Base-by-base conservation (phyloP, 2,888 invertebrate species). In the Caenorhabditis panamensis region DNA sequence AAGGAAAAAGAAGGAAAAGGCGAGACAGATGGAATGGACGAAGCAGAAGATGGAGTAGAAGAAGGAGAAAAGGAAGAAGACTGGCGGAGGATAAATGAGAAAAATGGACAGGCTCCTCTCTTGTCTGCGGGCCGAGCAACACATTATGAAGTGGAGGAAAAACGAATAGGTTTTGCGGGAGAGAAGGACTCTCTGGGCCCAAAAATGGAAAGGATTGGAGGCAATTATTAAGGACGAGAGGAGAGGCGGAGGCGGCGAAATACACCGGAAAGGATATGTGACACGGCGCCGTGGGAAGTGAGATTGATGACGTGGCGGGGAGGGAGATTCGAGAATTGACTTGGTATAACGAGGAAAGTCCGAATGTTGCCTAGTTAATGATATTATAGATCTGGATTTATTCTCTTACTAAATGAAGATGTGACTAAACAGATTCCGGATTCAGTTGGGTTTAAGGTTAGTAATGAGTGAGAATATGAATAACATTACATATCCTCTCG, bases 11-110 rank as follows among this genome's bases (percentile, higher is more conserved):
- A 37, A 54, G 61, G 59, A 49, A 47, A 16, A 26, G 16, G 18
- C 26, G 49, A 73, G 58, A 67, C 54, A 73, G 58, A 73, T 59
- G 71, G 72, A 56, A 54, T 51, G 54, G n/a, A 64, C 20, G 68
- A 62, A 41, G 53, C 61, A n/a, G 62, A 47, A 61, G 47, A 20
- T 37, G 78, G 18, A 36, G 20, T 13, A 44, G 66, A 31, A 51
- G 28, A 31, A 44, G n/a, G n/a, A n/a, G n/a, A n/a, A n/a, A n/a
- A n/a, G n/a, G n/a, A n/a, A n/a, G n/a, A n/a, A n/a, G n/a, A n/a
- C n/a, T n/a, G n/a, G n/a, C n/a, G n/a, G n/a, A n/a, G 51, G 63
- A 63, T 72, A 47, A 73, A 63, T 59, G 68, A 79, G 59, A 69
- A 64, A 66, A 56, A 66, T 49, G 44, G 64, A 53, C 54, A 66